A percentile compares a stretch with the other conserved stretches of the same genome.
Evolutionary conservation across 2,797 vertebrate species (phyloP).

Genomic region (Chelon auratus): DNA sequence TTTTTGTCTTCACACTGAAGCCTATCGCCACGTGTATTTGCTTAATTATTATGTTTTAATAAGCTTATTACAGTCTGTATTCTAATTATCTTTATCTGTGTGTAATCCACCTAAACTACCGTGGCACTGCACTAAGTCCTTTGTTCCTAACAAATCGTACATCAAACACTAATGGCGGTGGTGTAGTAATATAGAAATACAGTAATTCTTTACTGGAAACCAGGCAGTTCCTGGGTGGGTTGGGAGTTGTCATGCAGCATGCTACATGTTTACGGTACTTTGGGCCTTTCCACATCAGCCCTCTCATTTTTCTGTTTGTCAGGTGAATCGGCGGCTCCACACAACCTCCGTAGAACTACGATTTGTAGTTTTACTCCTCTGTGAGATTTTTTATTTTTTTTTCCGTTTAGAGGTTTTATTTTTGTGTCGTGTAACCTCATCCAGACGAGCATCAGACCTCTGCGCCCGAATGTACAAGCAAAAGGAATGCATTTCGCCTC

Average conservation of each 20-base stretch:
- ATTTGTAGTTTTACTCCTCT: conserved; percentile 15
- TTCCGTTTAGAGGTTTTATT: neutral
- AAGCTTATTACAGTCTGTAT: neutral
- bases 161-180: conserved; percentile 36
- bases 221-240: conserved; percentile 38
- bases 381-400: neutral
- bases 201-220: conserved; percentile 60
- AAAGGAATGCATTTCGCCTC: conserved; percentile 35
- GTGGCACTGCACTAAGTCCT: neutral
- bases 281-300: conserved; percentile 63
- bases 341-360: neutral
- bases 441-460: conserved; percentile 40
- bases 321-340: conserved; percentile 52
- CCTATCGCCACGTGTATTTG: neutral
- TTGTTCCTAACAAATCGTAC: conserved; percentile 24
- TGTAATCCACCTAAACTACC: neutral
- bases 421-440: conserved; percentile 53
- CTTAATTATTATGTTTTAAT: neutral
- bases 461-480: conserved; percentile 24
- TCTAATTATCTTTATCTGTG: conserved; percentile 1
- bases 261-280: conserved; percentile 51
- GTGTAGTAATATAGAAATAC: conserved; percentile 22
- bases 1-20: neutral
- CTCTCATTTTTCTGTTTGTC: conserved; percentile 66
- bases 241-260: conserved; percentile 44